Conservation (phyloP, 2,113 vertebrate species). For the Amblyopsis rosae region DNA sequence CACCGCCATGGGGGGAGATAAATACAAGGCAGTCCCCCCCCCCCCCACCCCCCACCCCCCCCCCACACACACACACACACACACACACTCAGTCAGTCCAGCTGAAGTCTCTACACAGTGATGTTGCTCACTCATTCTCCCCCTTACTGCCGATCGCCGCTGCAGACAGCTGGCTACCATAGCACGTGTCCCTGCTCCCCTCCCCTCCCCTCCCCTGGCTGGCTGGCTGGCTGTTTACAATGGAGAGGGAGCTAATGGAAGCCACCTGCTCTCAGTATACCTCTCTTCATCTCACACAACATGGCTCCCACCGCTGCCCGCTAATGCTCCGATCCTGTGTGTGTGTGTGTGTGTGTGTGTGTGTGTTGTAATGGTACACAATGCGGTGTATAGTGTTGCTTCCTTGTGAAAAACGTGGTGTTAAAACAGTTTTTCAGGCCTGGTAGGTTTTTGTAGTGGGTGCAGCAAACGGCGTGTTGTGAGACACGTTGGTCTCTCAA, state of each 20-base stretch:
- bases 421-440: not conserved
- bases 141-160: conserved; percentile 27
- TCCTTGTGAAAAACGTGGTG: not conserved
- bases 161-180: conserved; percentile 45
- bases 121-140: conserved; percentile 13
- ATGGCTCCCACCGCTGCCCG: conserved; percentile 23
- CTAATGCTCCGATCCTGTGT: not conserved
- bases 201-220: not conserved
- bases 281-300: conserved; percentile 28
- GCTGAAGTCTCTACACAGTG: not conserved
- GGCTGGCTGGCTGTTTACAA: conserved; percentile 55
- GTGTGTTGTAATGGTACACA: not conserved
- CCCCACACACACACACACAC: conserved; percentile 28
- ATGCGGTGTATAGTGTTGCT: not conserved
- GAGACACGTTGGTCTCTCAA: too few relatives aligned
- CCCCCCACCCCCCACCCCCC: not conserved
- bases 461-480: not conserved
- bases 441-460: conserved; percentile 6
- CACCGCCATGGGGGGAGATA: conserved; percentile 47
- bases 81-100: conserved; percentile 1
- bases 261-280: conserved; percentile 21
- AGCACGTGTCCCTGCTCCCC: conserved; percentile 39
- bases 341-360: too few relatives aligned
- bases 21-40: conserved; percentile 54
- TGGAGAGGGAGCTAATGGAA: conserved; percentile 56